Conservation (phyloP, 1,140 invertebrate genomes). For the Gryllus bimaculatus region DNA sequence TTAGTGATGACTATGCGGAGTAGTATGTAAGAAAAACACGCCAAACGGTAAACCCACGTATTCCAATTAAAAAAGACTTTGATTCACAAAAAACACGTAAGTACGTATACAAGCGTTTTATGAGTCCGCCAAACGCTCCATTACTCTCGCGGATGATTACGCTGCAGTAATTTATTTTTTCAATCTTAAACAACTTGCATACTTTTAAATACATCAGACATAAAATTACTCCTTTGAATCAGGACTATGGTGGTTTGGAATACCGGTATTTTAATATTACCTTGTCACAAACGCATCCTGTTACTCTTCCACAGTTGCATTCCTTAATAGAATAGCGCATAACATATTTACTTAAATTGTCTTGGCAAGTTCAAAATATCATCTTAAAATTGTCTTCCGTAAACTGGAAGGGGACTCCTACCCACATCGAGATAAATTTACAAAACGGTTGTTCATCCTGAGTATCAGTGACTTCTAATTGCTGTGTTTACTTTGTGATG, state of each 20-base stretch:
- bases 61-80: constrained; percentile 31
- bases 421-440: constrained; percentile 27
- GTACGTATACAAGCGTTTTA: constrained; percentile 26
- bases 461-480: constrained; percentile 25
- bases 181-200: constrained; percentile 26
- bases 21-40: constrained; percentile 28
- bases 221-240: constrained; percentile 30
- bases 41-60: constrained; percentile 26
- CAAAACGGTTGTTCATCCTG: constrained; percentile 19
- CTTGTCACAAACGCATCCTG: constrained; percentile 25
- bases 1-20: constrained; percentile 29
- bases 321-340: constrained; percentile 22
- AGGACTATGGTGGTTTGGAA: constrained; percentile 28
- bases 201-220: constrained; percentile 24
- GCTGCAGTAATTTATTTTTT: constrained; percentile 26
- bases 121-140: constrained; percentile 26
- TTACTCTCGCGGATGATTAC: constrained; percentile 28
- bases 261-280: constrained; percentile 29
- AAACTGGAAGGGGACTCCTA: too few relatives aligned
- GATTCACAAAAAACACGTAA: constrained; percentile 26
- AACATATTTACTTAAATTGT: constrained; percentile 29
- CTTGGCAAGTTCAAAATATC: constrained; percentile 29
- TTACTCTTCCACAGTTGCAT: constrained; percentile 28
- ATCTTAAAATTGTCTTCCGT: constrained; percentile 28
- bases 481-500: constrained; percentile 23